These are phyloP conservation scores for Hemicordylus capensis DNA, from an alignment of 2,113 vertebrate species.

Conservation along the genomic window DNA sequence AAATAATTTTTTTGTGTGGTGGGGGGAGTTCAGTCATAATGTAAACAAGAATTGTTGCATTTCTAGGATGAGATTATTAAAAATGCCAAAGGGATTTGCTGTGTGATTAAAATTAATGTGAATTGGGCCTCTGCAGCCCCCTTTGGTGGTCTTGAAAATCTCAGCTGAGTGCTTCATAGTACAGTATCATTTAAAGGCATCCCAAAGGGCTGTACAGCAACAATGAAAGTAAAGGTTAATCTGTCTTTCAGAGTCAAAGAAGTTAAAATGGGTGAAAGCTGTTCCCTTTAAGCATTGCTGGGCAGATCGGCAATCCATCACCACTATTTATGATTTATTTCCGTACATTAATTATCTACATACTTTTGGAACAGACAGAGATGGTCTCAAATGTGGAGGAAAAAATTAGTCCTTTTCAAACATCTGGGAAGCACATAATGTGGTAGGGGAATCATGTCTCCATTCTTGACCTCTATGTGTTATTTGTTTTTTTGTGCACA, in stretches of 20 bases:
- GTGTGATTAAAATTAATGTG: neutral
- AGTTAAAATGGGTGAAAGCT: neutral
- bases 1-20: neutral
- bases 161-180: neutral
- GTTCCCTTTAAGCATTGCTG: neutral
- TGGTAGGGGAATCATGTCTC: neutral
- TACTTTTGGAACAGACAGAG: neutral
- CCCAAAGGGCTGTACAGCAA: neutral
- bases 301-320: neutral
- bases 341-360: neutral
- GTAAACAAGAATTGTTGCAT: neutral
- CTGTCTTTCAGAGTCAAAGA: neutral
- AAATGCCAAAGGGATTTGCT: neutral
- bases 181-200: neutral
- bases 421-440: neutral
- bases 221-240: neutral
- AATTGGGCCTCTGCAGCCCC: neutral
- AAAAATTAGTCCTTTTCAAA: neutral
- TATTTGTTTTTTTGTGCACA: neutral
- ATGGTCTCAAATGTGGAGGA: neutral
- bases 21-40: neutral
- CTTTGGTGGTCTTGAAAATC: neutral
- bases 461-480: neutral
- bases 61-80: slow-evolving; percentile 17
- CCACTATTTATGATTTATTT: neutral